These are phyloP conservation scores for Turritopsis dohrnii DNA, from an alignment of 30 jellyfish, hydroid and myxozoan genomes.

Conservation along the genomic window DNA sequence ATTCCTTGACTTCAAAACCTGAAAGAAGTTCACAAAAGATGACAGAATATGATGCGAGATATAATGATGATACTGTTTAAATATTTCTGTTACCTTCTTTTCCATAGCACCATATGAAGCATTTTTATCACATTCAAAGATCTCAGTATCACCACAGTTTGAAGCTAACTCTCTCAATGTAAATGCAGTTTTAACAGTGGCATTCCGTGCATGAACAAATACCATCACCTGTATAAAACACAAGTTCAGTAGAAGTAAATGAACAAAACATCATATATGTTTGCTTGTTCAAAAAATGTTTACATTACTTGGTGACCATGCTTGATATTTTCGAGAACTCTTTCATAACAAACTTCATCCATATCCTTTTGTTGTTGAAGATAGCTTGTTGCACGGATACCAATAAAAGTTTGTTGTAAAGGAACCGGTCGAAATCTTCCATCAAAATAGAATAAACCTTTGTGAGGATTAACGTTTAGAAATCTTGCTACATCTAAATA, in stretches of 20 bases:
- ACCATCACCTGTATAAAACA: constrained; percentile 76
- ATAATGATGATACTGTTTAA: not conserved
- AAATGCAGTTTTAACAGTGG: constrained; percentile 94
- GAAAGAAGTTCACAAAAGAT: not conserved
- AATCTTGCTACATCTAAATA: constrained; percentile 94
- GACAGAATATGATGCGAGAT: not conserved
- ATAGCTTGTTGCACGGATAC: constrained; percentile 76
- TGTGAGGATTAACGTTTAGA: constrained; percentile 88
- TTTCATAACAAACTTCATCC: constrained; percentile 96
- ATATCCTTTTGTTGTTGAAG: constrained; percentile 63
- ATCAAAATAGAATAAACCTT: constrained; percentile 97
- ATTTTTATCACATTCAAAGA: constrained; percentile 72
- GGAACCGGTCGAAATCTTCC: constrained; percentile 99
- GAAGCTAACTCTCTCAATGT: constrained; percentile 76
- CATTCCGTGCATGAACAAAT: constrained; percentile 98
- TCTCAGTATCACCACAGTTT: constrained; percentile 59
- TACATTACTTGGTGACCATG: constrained; percentile 88
- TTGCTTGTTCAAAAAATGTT: not conserved
- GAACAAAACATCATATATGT: no score
- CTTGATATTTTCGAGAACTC: constrained; percentile 77
- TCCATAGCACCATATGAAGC: constrained; percentile 63
- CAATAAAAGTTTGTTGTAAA: constrained; percentile 86
- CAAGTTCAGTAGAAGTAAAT: not conserved
- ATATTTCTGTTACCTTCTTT: constrained; percentile 47
- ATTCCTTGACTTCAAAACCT: constrained; percentile 84